Percentiles rank a stretch among this genome's conserved stretches.
Evolutionary conservation across 2,888 invertebrate genomes (phyloP).

Genomic region (Pycnomerus fuliginosus): DNA sequence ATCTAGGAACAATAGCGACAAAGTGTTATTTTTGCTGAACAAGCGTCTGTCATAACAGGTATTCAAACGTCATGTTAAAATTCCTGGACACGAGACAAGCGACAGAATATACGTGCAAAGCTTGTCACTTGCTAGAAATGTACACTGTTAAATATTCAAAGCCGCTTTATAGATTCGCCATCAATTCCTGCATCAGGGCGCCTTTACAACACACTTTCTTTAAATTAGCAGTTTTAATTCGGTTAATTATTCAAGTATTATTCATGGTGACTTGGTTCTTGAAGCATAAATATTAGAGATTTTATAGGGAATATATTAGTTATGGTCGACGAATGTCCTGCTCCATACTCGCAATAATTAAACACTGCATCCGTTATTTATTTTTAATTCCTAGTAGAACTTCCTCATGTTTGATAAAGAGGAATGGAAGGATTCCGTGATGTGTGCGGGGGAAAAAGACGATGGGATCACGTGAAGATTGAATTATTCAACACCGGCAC

Average conservation of each 20-base stretch:
- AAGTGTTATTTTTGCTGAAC: slow-evolving; percentile 45
- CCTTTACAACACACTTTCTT: too few relatives aligned
- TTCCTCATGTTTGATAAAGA: slow-evolving; percentile 21
- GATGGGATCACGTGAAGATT: slow-evolving; percentile 33
- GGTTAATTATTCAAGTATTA: slow-evolving; percentile 32
- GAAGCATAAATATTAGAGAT: slow-evolving; percentile 45
- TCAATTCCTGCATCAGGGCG: too few relatives aligned
- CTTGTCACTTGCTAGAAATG: slow-evolving; percentile 45
- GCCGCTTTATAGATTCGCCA: slow-evolving; percentile 32
- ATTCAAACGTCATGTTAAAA: slow-evolving; percentile 47
- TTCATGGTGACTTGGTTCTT: slow-evolving; percentile 44
- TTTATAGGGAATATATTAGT: slow-evolving; percentile 48
- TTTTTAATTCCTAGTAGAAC: slow-evolving; percentile 39
- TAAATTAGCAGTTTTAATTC: slow-evolving; percentile 26
- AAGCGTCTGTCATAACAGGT: slow-evolving; percentile 44
- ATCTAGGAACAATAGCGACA: slow-evolving; percentile 46
- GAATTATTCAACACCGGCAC: slow-evolving; percentile 40
- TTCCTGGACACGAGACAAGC: slow-evolving; percentile 44
- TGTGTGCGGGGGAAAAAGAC: slow-evolving; percentile 29
- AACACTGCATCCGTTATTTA: slow-evolving; percentile 46
- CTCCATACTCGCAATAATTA: slow-evolving; percentile 46
- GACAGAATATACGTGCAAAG: slow-evolving; percentile 45
- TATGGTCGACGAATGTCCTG: slow-evolving; percentile 47
- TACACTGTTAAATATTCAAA: slow-evolving; percentile 40
- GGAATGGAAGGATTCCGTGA: slow-evolving; percentile 6